These are phyloP conservation scores for Tachina lurida DNA, from an alignment of 2,888 invertebrate genomes.

Conservation along the genomic window DNA sequence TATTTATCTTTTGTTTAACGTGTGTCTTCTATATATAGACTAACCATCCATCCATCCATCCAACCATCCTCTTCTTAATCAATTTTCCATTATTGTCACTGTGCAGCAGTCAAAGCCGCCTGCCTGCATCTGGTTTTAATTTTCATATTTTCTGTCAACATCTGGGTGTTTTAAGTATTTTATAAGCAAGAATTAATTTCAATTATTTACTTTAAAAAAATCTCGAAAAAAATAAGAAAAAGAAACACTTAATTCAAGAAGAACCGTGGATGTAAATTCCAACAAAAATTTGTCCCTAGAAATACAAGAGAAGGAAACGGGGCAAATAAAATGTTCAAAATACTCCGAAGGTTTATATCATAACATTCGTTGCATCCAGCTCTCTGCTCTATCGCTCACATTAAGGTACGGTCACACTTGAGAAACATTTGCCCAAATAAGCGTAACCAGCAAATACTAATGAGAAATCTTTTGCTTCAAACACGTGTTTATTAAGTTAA, in stretches of 20 bases:
- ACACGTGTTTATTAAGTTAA: too few species aligned
- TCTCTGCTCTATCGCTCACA: too few species aligned
- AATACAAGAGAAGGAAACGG: background rate
- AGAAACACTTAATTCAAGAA: background rate
- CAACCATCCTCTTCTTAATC: background rate
- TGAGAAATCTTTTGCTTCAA: too few species aligned
- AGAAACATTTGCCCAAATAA: too few species aligned
- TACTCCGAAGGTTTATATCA: too few species aligned
- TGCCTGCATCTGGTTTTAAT: constrained; percentile 65
- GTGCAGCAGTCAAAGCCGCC: constrained; percentile 1
- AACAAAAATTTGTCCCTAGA: background rate
- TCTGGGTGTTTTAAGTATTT: constrained; percentile 39
- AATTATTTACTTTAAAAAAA: constrained; percentile 30
- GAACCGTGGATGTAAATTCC: background rate
- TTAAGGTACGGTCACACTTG: too few species aligned
- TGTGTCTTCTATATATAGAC: constrained; percentile 8
- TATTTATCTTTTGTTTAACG: constrained; percentile 54
- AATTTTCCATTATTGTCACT: constrained; percentile 49
- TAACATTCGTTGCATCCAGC: too few species aligned
- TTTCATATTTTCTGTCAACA: constrained; percentile 56
- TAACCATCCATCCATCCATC: background rate
- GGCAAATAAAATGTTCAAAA: too few species aligned
- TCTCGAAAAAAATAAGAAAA: background rate
- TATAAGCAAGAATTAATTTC: constrained; percentile 38
- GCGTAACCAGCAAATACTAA: too few species aligned